Conservation (phyloP, 1,140 invertebrate genomes). For the Plodia interpunctella region DNA sequence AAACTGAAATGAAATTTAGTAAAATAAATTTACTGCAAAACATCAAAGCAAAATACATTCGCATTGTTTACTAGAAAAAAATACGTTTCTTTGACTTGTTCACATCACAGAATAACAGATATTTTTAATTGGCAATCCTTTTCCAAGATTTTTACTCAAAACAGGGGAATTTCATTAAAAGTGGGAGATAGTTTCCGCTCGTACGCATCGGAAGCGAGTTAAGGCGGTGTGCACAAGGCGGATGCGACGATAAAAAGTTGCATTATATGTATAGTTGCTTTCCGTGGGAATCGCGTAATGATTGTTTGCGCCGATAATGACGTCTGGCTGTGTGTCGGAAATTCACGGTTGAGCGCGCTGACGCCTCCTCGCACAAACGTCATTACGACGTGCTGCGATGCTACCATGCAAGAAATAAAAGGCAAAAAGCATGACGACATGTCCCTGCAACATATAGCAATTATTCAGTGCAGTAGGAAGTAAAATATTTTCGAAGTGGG, state of each 20-base stretch:
- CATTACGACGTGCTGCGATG: background rate
- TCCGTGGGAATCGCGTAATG: slow-evolving; percentile 6
- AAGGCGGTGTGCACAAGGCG: background rate
- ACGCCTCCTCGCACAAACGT: background rate
- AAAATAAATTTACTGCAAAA: too few species aligned
- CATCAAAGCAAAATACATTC: too few species aligned
- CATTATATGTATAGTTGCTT: background rate
- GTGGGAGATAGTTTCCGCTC: background rate
- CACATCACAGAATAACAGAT: background rate
- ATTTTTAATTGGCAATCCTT: background rate
- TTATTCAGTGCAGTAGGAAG: too few species aligned
- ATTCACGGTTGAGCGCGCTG: background rate
- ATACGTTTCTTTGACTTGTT: too few species aligned
- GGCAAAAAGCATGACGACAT: too few species aligned
- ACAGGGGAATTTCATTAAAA: background rate
- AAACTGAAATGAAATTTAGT: too few species aligned
- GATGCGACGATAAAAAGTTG: slow-evolving; percentile 11
- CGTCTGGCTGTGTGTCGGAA: slow-evolving; percentile 7
- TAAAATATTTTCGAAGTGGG: too few species aligned
- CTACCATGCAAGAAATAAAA: too few species aligned
- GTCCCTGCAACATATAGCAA: too few species aligned
- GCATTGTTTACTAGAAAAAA: too few species aligned
- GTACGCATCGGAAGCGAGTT: slow-evolving; percentile 3
- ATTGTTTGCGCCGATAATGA: slow-evolving; percentile 10
- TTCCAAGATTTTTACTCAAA: background rate